Percentiles rank a stretch among this genome's conserved stretches.
Evolutionary conservation across 2,888 invertebrate genomes (phyloP).

Genomic region (Watsonalla binaria): DNA sequence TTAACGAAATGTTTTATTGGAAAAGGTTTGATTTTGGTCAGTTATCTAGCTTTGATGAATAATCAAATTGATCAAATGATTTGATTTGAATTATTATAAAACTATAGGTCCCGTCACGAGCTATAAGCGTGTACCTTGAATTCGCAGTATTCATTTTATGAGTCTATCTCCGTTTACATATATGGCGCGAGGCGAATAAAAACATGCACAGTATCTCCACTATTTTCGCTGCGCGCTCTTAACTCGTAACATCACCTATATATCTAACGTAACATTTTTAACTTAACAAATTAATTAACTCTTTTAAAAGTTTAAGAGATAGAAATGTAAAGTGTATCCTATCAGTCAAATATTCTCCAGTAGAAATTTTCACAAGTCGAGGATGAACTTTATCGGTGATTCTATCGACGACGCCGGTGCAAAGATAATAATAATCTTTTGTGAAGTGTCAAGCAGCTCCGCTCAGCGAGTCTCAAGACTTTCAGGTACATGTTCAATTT

Average conservation of each 20-base stretch:
- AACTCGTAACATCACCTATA: too few species aligned
- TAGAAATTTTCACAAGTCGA: slow-evolving; percentile 25
- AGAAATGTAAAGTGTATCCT: background rate
- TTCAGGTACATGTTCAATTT: slow-evolving; percentile 8
- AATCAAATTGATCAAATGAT: too few species aligned
- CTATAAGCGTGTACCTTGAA: too few species aligned
- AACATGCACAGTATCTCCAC: too few species aligned
- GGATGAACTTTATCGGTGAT: slow-evolving; percentile 33
- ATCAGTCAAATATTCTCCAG: slow-evolving; percentile 25
- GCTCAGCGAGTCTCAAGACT: slow-evolving; percentile 20
- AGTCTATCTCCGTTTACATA: too few species aligned
- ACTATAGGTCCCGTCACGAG: too few species aligned
- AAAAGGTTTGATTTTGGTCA: background rate
- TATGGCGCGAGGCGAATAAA: too few species aligned
- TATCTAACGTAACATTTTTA: slow-evolving; percentile 9
- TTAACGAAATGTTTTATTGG: slow-evolving; percentile 11
- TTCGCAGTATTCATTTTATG: too few species aligned
- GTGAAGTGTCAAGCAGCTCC: slow-evolving; percentile 22
- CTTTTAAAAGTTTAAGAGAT: background rate
- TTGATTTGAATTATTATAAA: too few species aligned
- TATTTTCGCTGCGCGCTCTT: too few species aligned
- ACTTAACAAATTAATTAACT: too few species aligned
- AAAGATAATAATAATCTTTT: slow-evolving; percentile 30
- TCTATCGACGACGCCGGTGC: slow-evolving; percentile 26
- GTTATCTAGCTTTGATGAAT: too few species aligned